Percentiles rank a stretch among this genome's conserved stretches.
These are phyloP conservation scores for Ceraclea dissimilis DNA, from an alignment of 2,888 invertebrate genomes.

Conservation along the genomic window DNA sequence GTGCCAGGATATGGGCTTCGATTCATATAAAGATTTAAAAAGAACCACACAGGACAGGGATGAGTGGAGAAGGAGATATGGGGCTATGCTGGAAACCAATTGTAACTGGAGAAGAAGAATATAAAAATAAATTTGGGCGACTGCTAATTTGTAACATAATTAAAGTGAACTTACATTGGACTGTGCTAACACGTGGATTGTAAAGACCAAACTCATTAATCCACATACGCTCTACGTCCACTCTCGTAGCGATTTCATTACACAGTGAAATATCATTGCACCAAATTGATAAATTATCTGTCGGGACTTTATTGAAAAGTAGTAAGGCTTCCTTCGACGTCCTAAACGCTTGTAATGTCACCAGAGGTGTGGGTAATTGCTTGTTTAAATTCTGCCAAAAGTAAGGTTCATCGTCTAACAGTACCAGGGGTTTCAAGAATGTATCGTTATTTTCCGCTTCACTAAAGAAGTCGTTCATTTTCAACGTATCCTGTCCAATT, in stretches of 20 bases:
- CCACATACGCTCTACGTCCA: constrained; percentile 17
- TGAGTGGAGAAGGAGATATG: too few species aligned
- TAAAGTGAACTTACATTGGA: constrained; percentile 11
- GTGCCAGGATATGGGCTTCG: too few species aligned
- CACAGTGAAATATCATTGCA: constrained; percentile 47
- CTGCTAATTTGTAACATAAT: too few species aligned
- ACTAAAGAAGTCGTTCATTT: too few species aligned
- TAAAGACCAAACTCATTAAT: constrained; percentile 18
- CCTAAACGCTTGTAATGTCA: constrained; percentile 33
- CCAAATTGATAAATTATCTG: constrained; percentile 48
- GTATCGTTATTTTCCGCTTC: constrained; percentile 21
- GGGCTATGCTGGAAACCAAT: too few species aligned
- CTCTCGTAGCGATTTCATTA: constrained; percentile 40
- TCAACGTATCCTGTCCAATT: constrained; percentile 42
- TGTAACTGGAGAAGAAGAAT: too few species aligned
- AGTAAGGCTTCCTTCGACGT: constrained; percentile 30
- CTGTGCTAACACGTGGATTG: constrained; percentile 2
- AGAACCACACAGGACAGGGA: too few species aligned
- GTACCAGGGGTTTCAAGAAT: constrained; percentile 16
- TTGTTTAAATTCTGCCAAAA: constrained; percentile 6
- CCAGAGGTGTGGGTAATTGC: constrained; percentile 37
- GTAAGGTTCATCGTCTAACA: constrained; percentile 13
- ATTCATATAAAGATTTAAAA: too few species aligned
- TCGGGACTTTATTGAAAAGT: constrained; percentile 46
- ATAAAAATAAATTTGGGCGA: too few species aligned